Conservation (phyloP, 2,113 vertebrate genomes). For the human (Homo sapiens) region DNA sequence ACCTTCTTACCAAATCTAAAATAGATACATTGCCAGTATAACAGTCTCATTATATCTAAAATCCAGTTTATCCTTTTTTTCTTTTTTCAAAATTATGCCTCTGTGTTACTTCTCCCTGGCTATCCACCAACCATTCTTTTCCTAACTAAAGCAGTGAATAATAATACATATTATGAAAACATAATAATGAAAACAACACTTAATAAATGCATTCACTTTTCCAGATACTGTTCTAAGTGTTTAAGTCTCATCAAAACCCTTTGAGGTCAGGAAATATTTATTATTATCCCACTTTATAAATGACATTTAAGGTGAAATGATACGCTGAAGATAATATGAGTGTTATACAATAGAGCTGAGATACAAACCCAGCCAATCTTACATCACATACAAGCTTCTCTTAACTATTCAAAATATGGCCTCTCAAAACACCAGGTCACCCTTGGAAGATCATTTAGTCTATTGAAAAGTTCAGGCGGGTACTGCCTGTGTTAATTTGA, state of each 20-base stretch:
- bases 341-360: neutral
- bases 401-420: neutral
- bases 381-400: neutral
- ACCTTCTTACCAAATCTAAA: neutral
- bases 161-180: no score
- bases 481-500: neutral
- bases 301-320: neutral
- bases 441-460: neutral
- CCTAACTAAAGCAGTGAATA: neutral
- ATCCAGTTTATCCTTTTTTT: neutral
- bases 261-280: neutral
- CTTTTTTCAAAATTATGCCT: neutral
- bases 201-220: neutral
- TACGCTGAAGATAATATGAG: neutral
- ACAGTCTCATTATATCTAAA: neutral
- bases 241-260: neutral
- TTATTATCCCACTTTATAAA: neutral
- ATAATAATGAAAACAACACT: neutral
- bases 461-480: neutral
- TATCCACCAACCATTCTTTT: neutral
- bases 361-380: neutral
- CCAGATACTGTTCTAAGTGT: neutral
- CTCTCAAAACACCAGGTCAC: neutral
- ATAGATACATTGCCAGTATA: neutral
- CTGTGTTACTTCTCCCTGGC: neutral